These are phyloP conservation scores for Heterodera filipjevi DNA, from an alignment of 2,888 invertebrate species.

Conservation along the genomic window DNA sequence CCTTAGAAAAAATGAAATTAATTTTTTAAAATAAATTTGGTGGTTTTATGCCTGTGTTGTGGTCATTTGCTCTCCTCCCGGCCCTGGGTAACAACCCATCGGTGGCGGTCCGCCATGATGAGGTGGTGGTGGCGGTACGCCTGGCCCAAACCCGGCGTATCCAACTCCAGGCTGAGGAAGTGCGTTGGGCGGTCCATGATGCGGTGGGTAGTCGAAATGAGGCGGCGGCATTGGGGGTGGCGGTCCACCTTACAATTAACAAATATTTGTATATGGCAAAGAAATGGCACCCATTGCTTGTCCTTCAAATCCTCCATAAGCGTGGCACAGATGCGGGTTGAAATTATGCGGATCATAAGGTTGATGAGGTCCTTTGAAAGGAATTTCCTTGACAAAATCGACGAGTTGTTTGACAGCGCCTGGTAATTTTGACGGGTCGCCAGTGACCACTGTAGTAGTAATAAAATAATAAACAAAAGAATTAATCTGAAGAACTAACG, in stretches of 20 bases:
- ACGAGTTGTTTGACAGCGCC: conserved; percentile 21
- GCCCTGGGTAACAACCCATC: conserved; percentile 32
- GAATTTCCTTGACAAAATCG: conserved; percentile 63
- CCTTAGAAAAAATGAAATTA: conserved; percentile 71
- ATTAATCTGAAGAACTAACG: background rate
- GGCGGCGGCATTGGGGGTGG: conserved; percentile 24
- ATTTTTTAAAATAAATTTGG: background rate
- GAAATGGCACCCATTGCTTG: conserved; percentile 14
- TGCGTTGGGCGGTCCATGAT: conserved; percentile 11
- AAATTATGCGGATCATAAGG: conserved; percentile 93
- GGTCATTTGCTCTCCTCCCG: conserved; percentile 30
- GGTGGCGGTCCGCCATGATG: conserved; percentile 24
- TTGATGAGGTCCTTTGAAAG: conserved; percentile 68
- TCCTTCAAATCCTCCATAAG: conserved; percentile 82
- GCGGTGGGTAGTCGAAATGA: conserved; percentile 14
- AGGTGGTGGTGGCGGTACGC: conserved; percentile 19
- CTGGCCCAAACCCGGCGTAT: conserved; percentile 14
- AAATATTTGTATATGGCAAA: background rate
- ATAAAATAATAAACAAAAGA: background rate
- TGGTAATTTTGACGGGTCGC: conserved; percentile 21
- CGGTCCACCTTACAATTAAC: background rate
- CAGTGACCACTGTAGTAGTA: conserved; percentile 25
- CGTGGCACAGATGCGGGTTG: conserved; percentile 88
- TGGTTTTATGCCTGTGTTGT: conserved; percentile 23
- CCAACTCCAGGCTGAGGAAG: conserved; percentile 28